phyloP scores from a whole-genome alignment of 1,140 invertebrate genomes.

The Lithobius niger region DNA sequence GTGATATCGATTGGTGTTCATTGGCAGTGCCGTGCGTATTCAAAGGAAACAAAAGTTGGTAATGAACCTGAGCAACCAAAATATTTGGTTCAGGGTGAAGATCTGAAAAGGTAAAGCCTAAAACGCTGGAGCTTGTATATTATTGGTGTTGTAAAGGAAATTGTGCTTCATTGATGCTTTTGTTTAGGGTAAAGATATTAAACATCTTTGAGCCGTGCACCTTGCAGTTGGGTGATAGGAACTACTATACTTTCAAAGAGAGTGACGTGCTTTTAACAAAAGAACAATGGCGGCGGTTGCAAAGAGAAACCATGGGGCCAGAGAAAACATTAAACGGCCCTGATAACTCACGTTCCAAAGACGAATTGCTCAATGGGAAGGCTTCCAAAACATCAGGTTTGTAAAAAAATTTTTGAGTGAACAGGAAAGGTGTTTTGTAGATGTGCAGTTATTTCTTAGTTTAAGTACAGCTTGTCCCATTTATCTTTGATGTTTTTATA shows the following conservation, averaged over 20 bases:
- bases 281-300: conserved; percentile 41
- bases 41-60: conserved; percentile 31
- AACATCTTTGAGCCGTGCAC: conserved; percentile 81
- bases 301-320: conserved; percentile 9
- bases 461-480: no score
- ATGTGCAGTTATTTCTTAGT: no score
- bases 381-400: no score
- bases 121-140: no score
- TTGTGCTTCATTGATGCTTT: no score
- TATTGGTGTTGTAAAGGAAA: no score
- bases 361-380: neutral
- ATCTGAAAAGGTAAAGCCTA: conserved; percentile 44
- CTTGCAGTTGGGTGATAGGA: conserved; percentile 71
- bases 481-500: no score
- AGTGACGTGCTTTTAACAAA: conserved; percentile 41
- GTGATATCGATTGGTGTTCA: conserved; percentile 52
- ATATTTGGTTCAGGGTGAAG: conserved; percentile 53
- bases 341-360: neutral
- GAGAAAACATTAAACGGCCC: neutral
- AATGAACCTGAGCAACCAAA: conserved; percentile 49
- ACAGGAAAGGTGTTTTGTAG: no score
- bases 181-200: conserved; percentile 51
- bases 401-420: no score
- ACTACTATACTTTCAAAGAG: conserved; percentile 47
- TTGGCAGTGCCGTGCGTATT: conserved; percentile 64